Percentiles rank a stretch among this genome's conserved stretches.
Evolutionary conservation across 2,888 invertebrate genomes (phyloP).

Genomic region (Apamea sordens): DNA sequence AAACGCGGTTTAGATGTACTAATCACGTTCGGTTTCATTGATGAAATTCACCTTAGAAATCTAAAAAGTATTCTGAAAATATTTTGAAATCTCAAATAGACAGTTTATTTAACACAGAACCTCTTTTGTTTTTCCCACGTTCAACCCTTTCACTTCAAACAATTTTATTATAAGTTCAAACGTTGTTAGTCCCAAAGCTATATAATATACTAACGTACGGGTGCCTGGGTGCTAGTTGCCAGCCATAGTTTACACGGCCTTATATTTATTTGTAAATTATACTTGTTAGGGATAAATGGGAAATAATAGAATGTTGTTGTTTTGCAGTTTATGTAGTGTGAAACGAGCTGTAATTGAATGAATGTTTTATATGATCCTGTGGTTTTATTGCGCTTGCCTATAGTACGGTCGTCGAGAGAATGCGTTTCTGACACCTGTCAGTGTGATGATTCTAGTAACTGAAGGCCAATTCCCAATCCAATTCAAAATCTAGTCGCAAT

Average conservation of each 20-base stretch:
- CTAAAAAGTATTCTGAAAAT: not conserved
- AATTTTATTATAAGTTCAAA: conserved; percentile 57
- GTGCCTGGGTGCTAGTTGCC: conserved; percentile 5
- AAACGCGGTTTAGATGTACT: not conserved
- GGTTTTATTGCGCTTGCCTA: conserved; percentile 16
- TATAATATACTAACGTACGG: conserved; percentile 23
- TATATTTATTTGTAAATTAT: conserved; percentile 60
- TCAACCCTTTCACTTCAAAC: conserved; percentile 42
- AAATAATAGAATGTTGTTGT: conserved; percentile 54
- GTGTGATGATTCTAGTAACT: too few relatives aligned
- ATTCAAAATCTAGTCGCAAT: too few relatives aligned
- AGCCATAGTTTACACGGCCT: conserved; percentile 22
- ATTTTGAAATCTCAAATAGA: not conserved
- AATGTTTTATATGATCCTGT: conserved; percentile 34
- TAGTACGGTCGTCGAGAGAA: not conserved
- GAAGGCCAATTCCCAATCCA: too few relatives aligned
- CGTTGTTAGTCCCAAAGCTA: conserved; percentile 17
- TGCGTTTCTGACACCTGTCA: not conserved
- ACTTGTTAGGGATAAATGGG: conserved; percentile 55
- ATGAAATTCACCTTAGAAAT: not conserved
- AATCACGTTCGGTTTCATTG: not conserved
- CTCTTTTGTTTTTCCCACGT: conserved; percentile 27
- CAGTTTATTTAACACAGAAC: not conserved
- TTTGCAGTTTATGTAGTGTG: conserved; percentile 57
- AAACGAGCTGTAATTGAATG: conserved; percentile 55